Percentiles rank a stretch among this genome's conserved stretches.
These are phyloP conservation scores for Nansenia antarctica DNA, from an alignment of 2,113 vertebrate species.

Conservation along the genomic window DNA sequence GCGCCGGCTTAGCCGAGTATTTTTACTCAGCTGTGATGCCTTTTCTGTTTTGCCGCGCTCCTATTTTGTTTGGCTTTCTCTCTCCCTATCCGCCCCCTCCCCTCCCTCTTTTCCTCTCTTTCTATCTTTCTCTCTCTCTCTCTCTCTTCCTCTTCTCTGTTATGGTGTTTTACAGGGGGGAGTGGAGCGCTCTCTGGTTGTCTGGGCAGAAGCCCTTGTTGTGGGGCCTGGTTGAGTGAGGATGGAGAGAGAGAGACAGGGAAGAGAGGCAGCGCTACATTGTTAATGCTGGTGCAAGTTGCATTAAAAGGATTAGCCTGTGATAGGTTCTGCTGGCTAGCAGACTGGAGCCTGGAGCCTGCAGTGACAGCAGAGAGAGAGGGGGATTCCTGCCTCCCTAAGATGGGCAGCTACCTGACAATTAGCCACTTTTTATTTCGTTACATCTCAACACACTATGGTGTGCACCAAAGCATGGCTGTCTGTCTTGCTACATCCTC, in stretches of 20 bases:
- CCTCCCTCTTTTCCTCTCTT: background rate
- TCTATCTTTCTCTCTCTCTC: background rate
- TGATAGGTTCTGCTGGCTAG: constrained; percentile 33
- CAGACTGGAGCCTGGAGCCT: constrained; percentile 24
- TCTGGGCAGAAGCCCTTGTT: background rate
- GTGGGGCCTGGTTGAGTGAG: constrained; percentile 22
- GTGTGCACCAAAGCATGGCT: constrained; percentile 7
- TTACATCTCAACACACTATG: constrained; percentile 4
- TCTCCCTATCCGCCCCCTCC: constrained; percentile 8
- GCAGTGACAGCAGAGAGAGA: constrained; percentile 21
- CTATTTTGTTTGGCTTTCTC: constrained; percentile 9
- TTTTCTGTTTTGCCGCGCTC: constrained; percentile 32
- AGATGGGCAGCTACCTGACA: constrained; percentile 29
- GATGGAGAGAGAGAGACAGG: constrained; percentile 6
- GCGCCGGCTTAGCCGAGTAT: constrained; percentile 43
- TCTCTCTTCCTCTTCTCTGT: background rate
- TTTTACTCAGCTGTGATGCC: constrained; percentile 42
- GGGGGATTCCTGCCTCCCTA: constrained; percentile 21
- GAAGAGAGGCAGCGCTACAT: constrained; percentile 2
- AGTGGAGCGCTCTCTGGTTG: background rate
- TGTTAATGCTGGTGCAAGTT: constrained; percentile 39
- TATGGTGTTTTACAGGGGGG: background rate
- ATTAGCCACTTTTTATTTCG: constrained; percentile 22
- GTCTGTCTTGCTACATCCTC: constrained; percentile 5
- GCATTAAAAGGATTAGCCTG: constrained; percentile 51